Evolutionary conservation across 2,888 invertebrate genomes (phyloP), one percentile per base, ranked within the genome.

Genomic region (Nephrotoma appendiculata): DNA sequence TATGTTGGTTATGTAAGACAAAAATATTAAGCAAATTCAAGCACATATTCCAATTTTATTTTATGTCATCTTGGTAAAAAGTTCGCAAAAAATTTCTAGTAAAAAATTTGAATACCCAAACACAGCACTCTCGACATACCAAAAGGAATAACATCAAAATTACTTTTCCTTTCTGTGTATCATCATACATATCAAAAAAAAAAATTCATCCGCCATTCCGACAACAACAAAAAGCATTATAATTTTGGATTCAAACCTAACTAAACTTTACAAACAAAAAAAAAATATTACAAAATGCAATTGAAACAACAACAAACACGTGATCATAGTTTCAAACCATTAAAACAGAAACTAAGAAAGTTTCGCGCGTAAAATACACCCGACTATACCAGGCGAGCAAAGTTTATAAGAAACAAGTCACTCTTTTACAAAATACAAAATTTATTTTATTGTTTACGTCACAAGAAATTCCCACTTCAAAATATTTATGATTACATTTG

Each of bases 351-450:
- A 71, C 71, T 71, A 71, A 71, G 71, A 71, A 90, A 89, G 90
- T 90, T 90, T 90, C 90, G 90, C 90, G 90, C 91, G 90, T 91
- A 91, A 91, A 91, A 91, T 91, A 90, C 91, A 91, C 91, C 91
- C 91, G 91, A 90, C 90, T 89, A 88, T 88, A 90, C 89, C 89
- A 90, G 91, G 91, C 89, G 88, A 88, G 48, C 91, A 91, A 89
- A 87, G 88, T 57, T 86, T 45, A 11, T 0, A 87, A 88, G 85
- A 87, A 85, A 88, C 9, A 71, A 31, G 4, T 19, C 7, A 15
- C 31, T 12, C 11, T 71, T 71, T 52, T 52, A 7, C 6, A 71
- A 31, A 31, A 31, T 44, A 44, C 11, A 71, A 31, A 71, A 71
- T 71, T 31, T 9, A 31, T 31, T 31, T 71, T 71, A 6, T 57